phyloP scores from a whole-genome alignment of 2,797 vertebrate genomes.

The Salmo trutta region DNA sequence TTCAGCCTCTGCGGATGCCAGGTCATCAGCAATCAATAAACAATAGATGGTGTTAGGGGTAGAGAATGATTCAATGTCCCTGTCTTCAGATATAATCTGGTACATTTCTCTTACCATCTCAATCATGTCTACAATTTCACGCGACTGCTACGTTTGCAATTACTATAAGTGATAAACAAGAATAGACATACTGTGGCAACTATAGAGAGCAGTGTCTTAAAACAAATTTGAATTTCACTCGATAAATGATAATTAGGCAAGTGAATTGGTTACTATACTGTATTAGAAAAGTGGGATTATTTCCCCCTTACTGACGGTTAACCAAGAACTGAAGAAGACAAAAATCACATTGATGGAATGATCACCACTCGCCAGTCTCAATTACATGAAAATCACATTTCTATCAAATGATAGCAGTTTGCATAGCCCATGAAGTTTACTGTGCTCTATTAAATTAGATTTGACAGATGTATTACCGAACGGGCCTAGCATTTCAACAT shows the following conservation, averaged over 20 bases:
- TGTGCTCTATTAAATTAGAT: slow-evolving; percentile 2
- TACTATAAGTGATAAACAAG: too few relatives aligned
- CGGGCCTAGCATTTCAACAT: slow-evolving; percentile 45
- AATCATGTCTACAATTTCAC: background rate
- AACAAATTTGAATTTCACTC: background rate
- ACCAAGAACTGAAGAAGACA: background rate
- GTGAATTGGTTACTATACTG: background rate
- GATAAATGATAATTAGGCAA: slow-evolving; percentile 12
- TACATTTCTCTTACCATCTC: too few relatives aligned
- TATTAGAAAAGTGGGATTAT: too few relatives aligned
- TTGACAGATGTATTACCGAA: slow-evolving; percentile 55
- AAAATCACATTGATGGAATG: background rate
- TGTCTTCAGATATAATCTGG: background rate
- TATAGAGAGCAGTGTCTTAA: slow-evolving; percentile 10
- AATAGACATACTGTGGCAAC: background rate
- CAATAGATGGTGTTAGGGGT: slow-evolving; percentile 1
- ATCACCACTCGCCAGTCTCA: background rate
- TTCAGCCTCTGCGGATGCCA: slow-evolving; percentile 20
- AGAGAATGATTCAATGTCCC: background rate
- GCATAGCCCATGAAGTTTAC: background rate
- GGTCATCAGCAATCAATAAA: slow-evolving; percentile 16
- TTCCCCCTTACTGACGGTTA: too few relatives aligned
- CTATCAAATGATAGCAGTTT: background rate
- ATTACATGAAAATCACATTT: background rate
- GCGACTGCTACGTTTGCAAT: background rate